Conservation (phyloP, 2,797 vertebrate species). For the Mustela erminea region DNA sequence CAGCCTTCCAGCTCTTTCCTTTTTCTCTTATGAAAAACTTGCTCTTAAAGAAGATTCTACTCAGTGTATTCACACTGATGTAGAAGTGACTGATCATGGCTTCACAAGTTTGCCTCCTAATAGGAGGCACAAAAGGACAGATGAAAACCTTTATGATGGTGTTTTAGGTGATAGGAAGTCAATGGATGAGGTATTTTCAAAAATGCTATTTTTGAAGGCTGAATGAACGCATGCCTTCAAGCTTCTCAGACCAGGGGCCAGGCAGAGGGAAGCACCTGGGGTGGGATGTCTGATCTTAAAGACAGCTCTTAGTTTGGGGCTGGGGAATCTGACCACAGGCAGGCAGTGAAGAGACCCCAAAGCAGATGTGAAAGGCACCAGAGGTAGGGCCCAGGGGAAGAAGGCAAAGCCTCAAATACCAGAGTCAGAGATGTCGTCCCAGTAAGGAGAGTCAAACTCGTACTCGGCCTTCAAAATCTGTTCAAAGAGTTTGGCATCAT, state of each 20-base stretch:
- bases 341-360: background rate
- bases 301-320: background rate
- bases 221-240: background rate
- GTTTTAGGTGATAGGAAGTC: slow-evolving; percentile 15
- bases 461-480: slow-evolving; percentile 98
- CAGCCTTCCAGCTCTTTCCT: slow-evolving; percentile 3
- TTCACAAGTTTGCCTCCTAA: slow-evolving; percentile 9
- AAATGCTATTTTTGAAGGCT: slow-evolving; percentile 51
- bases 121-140: background rate
- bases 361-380: background rate
- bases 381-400: background rate
- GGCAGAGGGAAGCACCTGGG: background rate
- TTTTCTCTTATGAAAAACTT: slow-evolving; percentile 41
- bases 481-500: slow-evolving; percentile 98
- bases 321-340: background rate
- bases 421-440: slow-evolving; percentile 99
- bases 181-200: background rate
- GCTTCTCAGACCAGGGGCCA: background rate
- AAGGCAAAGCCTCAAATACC: slow-evolving; percentile 87
- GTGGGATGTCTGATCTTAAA: background rate
- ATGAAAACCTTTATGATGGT: background rate
- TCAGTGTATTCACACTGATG: background rate
- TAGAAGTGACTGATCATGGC: background rate
- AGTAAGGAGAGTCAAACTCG: slow-evolving; percentile 98
- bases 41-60: background rate